Evolutionary conservation across 2,797 vertebrate species (phyloP), one percentile per base, ranked within the genome.

Genomic region (Loriculus beryllinus): DNA sequence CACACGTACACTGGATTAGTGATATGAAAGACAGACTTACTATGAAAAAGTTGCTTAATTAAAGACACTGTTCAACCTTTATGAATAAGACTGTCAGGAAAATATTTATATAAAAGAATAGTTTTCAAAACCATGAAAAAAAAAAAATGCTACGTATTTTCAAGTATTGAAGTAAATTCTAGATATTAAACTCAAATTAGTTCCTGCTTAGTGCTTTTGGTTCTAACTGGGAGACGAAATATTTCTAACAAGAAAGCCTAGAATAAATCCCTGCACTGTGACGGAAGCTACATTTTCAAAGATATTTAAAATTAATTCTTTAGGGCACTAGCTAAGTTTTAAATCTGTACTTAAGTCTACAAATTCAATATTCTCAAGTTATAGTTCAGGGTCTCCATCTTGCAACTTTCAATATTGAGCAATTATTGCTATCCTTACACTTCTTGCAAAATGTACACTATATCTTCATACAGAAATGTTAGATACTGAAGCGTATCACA

Each of bases 401-500:
- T 45, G 11, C 5, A 62, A 19, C 35, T 82, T 62, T 12, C 31
- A 65, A 8, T 43, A 75, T 23, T 33, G 29, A 49, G n/a, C 29
- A 86, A 72, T 56, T 14, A 69, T 11, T 54, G 17, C 11, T 72
- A 60, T 35, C 22, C 25, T 69, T 70, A 14, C 14, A 65, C 6
- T 40, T 35, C 42, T 69, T 33, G 14, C 19, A 5, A 84, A 28
- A 62, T 20, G 8, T 23, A 25, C 17, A 40, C 26, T 37, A 25
- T 39, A 31, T 39, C 18, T 51, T 51, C 47, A 37, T 20, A 63
- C 2, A 65, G 21, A 78, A 40, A 59, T 10, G 2, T 33, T 62
- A 56, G 6, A 22, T 4, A n/a, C 0, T 42, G 13, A 77, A 45
- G 29, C 3, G 8, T 5, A 39, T 7, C 59, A 47, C 28, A 1